Base-by-base conservation (phyloP, 2,113 vertebrate species). In the Chaetodon trifascialis region DNA sequence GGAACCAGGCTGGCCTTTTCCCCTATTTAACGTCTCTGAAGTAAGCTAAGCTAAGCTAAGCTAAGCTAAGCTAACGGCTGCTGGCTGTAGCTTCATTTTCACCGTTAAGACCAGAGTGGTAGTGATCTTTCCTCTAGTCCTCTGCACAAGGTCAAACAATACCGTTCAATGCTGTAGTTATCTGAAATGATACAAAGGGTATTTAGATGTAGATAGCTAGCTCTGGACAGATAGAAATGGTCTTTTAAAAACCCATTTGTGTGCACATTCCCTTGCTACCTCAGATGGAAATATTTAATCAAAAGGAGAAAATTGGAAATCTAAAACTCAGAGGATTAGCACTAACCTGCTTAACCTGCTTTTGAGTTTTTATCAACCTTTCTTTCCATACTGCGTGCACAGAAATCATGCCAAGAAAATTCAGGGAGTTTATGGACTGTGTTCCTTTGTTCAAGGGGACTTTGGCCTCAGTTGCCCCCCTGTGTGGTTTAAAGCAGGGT, bases 361-460 rank as follows among this genome's bases (percentile, higher is more conserved):
- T 74, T 77, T 4, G n/a, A 7, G 34, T 59, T 47, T 58, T 25
- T 34, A 9, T 56, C 16, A 46, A 51, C 64, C 16, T 62, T 47
- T 78, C n/a, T 68, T 55, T 66, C 44, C 54, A 60, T 40, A 76
- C 52, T 30, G 59, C 55, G 23, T 36, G 14, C 42, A 23, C 25
- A 74, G 59, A 73, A 73, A 62, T 10, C 19, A 0, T 23, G 66
- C 55, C 68, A 68, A 84, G 25, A 84, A 76, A 79, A 75, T 10
- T 5, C 10, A 73, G 10, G n/a, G 30, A 64, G 60, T 67, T 54
- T 11, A 60, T 38, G 54, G 66, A 70, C 42, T 66, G 67, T 66
- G 52, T 15, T 77, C 72, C 56, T 90, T 88, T 92, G 81, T 88
- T 88, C 30, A 42, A 10, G 36, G 44, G 65, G 64, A 69, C 86